Base-by-base conservation (phyloP, 2,888 invertebrate species). In the Morpho deidamia region DNA sequence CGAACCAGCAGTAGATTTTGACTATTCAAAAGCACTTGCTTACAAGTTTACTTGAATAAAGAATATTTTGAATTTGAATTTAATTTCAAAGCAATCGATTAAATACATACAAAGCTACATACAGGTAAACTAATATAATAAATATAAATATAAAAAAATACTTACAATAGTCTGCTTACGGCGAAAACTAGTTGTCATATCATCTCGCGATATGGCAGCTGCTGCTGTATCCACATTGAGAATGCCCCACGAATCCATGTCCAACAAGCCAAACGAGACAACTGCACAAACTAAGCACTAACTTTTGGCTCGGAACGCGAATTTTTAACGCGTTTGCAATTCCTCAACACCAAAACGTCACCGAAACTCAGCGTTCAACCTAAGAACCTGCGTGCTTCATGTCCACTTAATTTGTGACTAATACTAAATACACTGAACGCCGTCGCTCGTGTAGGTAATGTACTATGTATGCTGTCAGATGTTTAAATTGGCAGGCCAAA, bases 191-290 rank as follows among this genome's bases (percentile, higher is more conserved):
- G 89, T 84, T 55, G 87, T 83, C 65, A 89, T 68, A 65, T 93
- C 95, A 83, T 95, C 95, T 64, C 94, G 92, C 55, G 92, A 92
- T 67, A 94, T 92, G 11, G 93, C 94, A 59, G 92, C 92, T 45
- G 92, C 87, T 43, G 92, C 91, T 54, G 91, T 89, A 69, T 93
- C 92, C 66, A 92, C 92, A 66, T 92, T 92, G 71, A 94, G 80
- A 66, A 92, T 92, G 58, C 93, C 94, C 94, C 94, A 94, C 66
- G 92, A 92, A 90, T 94, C 94, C 94, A 94, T 94, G n/a, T n/a
- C n/a, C n/a, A n/a, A n/a, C n/a, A n/a, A n/a, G n/a, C n/a, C n/a
- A n/a, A n/a, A n/a, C n/a, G n/a, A n/a, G n/a, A n/a, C n/a, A n/a
- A n/a, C n/a, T n/a, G 44, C 59, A 52, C 63, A 48, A 57, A 59